These are phyloP conservation scores for Myripristis jacobus DNA, from an alignment of 2,797 vertebrate genomes.

Conservation along the genomic window DNA sequence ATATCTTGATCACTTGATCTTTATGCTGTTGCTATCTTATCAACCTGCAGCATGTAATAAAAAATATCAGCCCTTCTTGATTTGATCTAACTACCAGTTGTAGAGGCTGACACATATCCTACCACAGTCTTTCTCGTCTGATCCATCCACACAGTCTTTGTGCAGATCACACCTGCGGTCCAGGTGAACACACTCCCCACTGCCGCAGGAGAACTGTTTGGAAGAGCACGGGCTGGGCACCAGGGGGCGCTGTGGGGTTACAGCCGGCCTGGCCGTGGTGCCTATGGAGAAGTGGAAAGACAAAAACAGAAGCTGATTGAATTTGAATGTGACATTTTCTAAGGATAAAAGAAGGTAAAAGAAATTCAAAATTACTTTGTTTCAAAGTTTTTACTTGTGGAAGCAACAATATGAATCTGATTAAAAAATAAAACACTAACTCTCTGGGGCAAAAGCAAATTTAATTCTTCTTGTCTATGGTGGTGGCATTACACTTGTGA, in stretches of 20 bases:
- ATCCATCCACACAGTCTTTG: slow-evolving; percentile 87
- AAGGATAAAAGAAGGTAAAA: no score
- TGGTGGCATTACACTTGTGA: no score
- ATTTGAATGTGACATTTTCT: background rate
- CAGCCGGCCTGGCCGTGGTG: slow-evolving; percentile 36
- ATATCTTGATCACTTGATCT: background rate
- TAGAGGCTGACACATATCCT: slow-evolving; percentile 21
- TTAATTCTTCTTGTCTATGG: no score
- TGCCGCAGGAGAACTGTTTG: slow-evolving; percentile 86
- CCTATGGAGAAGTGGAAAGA: slow-evolving; percentile 50
- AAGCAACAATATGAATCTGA: no score
- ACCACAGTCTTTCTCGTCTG: slow-evolving; percentile 89
- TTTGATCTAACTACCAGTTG: background rate
- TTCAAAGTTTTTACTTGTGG: no score
- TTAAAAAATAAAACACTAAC: no score
- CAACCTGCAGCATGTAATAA: background rate
- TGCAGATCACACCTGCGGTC: slow-evolving; percentile 85
- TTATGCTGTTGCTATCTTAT: background rate
- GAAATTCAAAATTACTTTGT: no score
- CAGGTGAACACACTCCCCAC: slow-evolving; percentile 86
- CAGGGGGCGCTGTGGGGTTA: slow-evolving; percentile 50
- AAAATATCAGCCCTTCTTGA: background rate
- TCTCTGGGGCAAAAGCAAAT: no score
- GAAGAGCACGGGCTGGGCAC: slow-evolving; percentile 81
- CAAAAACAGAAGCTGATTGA: background rate